Conservation (phyloP, 2,797 vertebrate species). For the Myotis myotis region DNA sequence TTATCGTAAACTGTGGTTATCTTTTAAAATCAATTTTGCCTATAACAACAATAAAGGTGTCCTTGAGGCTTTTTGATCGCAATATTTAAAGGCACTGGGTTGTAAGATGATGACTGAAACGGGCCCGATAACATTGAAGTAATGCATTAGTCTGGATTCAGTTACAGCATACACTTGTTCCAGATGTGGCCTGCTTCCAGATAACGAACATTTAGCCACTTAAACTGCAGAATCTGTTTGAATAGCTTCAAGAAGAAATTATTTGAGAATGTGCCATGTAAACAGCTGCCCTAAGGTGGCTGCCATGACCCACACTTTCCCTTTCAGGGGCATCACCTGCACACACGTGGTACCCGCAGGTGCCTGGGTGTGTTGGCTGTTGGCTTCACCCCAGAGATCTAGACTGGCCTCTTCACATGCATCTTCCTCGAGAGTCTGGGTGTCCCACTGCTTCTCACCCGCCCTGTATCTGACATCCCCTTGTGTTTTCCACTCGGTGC, state of each 20-base stretch:
- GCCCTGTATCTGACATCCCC: fast-evolving
- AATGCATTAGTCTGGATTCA: not conserved
- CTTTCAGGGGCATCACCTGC: not conserved
- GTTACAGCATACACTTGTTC: not conserved
- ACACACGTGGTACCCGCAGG: fast-evolving
- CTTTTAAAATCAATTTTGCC: not conserved
- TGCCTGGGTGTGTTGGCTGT: fast-evolving
- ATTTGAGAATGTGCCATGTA: not conserved
- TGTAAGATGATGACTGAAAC: not conserved
- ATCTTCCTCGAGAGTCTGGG: not conserved
- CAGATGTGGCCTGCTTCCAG: not conserved
- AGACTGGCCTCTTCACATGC: fast-evolving
- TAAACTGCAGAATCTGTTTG: not conserved
- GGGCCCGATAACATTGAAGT: not conserved
- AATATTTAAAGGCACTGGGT: not conserved
- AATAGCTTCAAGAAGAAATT: not conserved
- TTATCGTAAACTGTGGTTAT: not conserved
- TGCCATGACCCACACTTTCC: fast-evolving
- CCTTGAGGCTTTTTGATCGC: not conserved
- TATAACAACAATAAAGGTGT: not conserved
- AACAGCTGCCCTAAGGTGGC: not conserved
- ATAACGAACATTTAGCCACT: not conserved
- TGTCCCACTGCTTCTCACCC: not conserved
- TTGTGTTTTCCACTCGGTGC: fast-evolving
- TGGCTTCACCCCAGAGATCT: fast-evolving